Conservation (phyloP, 2,797 vertebrate species). For the Coccyzus lansbergi region DNA sequence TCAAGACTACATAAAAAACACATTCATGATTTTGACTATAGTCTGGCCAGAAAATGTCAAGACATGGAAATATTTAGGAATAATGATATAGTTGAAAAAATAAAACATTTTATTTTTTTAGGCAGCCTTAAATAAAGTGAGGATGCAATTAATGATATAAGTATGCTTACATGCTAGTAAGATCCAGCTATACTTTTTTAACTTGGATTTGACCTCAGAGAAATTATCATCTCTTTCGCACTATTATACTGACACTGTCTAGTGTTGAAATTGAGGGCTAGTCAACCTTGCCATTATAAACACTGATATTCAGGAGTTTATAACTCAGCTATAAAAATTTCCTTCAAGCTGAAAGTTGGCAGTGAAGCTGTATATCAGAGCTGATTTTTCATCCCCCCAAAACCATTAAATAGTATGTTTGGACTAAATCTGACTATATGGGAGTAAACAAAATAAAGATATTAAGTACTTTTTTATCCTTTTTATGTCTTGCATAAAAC, state of each 20-base stretch:
- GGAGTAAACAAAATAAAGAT: conserved; percentile 3
- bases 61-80: conserved; percentile 39
- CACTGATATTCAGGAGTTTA: conserved; percentile 52
- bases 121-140: conserved; percentile 6
- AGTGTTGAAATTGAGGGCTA: conserved; percentile 53
- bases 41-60: conserved; percentile 55
- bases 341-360: conserved; percentile 38
- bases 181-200: neutral
- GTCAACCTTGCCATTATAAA: conserved; percentile 37
- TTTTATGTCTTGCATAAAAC: conserved; percentile 25
- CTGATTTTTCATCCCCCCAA: neutral
- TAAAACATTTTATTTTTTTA: conserved; percentile 20
- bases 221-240: conserved; percentile 53
- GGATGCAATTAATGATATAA: conserved; percentile 27
- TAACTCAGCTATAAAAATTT: conserved; percentile 69
- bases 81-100: conserved; percentile 26
- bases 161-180: neutral
- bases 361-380: conserved; percentile 26
- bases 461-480: neutral
- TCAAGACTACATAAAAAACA: conserved; percentile 49
- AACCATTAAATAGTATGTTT: conserved; percentile 12
- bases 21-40: conserved; percentile 49
- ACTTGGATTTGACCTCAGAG: conserved; percentile 31
- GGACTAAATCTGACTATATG: neutral
- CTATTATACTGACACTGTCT: conserved; percentile 32